Base-by-base conservation (phyloP, 2,888 invertebrate genomes). In the Latheticus oryzae region DNA sequence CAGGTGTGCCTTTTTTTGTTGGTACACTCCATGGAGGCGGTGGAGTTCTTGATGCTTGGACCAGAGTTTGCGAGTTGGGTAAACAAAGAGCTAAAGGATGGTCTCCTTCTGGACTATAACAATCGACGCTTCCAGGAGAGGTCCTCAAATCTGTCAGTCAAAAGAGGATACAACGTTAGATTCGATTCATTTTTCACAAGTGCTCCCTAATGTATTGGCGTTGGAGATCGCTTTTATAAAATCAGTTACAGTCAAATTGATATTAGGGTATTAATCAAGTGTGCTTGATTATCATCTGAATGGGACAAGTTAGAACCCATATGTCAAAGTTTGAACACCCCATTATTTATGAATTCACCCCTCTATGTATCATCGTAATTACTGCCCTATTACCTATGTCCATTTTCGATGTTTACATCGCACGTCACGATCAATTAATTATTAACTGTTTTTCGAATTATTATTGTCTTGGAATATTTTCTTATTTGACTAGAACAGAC, bases 11-110 rank as follows among this genome's bases (percentile, higher is more conserved):
- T 81, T 73, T 82, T 77, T 79, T 85, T 75, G 72, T 79, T 64
- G 78, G 76, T 1, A 80, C 63, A 28, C 81, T 81, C 58, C 81
- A 84, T 1, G 76, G 74, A 78, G 84, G 82, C 2, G 86, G 85
- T 0, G 86, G 85, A 0, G 85, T 85, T 3, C 87, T 73, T 0
- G 85, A 85, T 0, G 87, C 87, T 1, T 86, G 85, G 5, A 87
- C 86, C 62, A 87, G 72, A 1, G 86, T 86, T 21, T 85, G 85
- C 5, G 78, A 74, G 0, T 81, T 77, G 0, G 85, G 83, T 0
- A 86, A 79, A 79, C 86, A 86, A 13, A 86, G 80, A 0, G 86
- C 78, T 1, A 85, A 80, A 0, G 86, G 85, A 64, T 81, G 83
- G 52, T 81, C 83, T 42, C 81, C 81, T 28, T 74, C 74, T 0